Conservation (phyloP, 1,140 invertebrate species). For the Oryctes rhinoceros region DNA sequence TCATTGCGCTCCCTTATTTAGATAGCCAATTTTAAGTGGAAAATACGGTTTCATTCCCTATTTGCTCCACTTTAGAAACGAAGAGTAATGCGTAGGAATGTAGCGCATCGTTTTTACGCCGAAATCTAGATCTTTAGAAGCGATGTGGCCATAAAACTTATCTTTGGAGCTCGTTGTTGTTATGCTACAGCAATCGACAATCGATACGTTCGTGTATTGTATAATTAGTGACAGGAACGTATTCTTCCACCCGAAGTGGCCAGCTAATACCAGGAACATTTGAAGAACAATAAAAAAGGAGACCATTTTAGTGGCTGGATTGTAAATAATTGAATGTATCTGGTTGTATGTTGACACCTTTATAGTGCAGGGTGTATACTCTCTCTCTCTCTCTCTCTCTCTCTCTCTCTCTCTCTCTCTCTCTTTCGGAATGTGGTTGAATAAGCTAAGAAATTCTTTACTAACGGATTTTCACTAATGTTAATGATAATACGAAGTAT, state of each 20-base stretch:
- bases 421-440: too few species aligned
- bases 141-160: not conserved
- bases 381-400: too few species aligned
- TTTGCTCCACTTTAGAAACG: too few species aligned
- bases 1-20: too few species aligned
- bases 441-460: too few species aligned
- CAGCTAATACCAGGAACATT: not conserved
- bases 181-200: not conserved
- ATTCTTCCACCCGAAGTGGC: not conserved
- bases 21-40: too few species aligned
- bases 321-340: not conserved
- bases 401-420: too few species aligned
- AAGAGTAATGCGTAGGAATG: not conserved
- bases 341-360: not conserved
- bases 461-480: too few species aligned
- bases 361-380: too few species aligned
- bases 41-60: too few species aligned
- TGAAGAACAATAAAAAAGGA: not conserved
- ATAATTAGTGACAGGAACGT: not conserved
- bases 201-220: slow-evolving; percentile 2
- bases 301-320: not conserved
- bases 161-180: not conserved
- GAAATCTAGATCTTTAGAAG: not conserved
- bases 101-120: not conserved
- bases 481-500: too few species aligned